phyloP scores from a whole-genome alignment of 2,888 invertebrate species.

The Chrysolina oricalcia region DNA sequence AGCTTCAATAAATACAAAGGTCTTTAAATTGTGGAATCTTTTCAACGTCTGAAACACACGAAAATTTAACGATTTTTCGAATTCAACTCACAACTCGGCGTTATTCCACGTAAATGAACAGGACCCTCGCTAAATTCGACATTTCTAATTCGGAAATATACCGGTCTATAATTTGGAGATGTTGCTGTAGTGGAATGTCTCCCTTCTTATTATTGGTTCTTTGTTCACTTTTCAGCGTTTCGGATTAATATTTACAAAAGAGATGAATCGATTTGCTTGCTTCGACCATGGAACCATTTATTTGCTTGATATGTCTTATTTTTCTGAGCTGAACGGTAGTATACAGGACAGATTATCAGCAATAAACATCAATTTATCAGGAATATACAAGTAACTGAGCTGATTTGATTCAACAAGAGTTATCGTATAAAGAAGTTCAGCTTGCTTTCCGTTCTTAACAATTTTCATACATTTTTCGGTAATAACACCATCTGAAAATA shows the following conservation, averaged over 20 bases:
- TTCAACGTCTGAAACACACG: slow-evolving; percentile 17
- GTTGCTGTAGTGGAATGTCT: slow-evolving; percentile 35
- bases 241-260: slow-evolving; percentile 28
- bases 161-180: slow-evolving; percentile 59
- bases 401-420: no score
- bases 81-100: slow-evolving; percentile 33
- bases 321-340: no score
- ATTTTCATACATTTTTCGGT: no score
- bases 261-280: background rate
- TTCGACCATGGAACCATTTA: background rate
- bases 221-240: slow-evolving; percentile 51
- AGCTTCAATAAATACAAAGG: background rate
- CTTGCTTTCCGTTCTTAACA: no score
- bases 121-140: slow-evolving; percentile 52
- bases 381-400: no score
- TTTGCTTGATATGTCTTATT: no score
- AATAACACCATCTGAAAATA: no score
- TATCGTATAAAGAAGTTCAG: no score
- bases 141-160: slow-evolving; percentile 62
- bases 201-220: slow-evolving; percentile 27
- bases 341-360: no score
- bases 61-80: slow-evolving; percentile 29
- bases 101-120: slow-evolving; percentile 29
- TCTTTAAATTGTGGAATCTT: background rate
- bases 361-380: no score